Conservation (phyloP, 2,113 vertebrate species). For the Corvus cornix region DNA sequence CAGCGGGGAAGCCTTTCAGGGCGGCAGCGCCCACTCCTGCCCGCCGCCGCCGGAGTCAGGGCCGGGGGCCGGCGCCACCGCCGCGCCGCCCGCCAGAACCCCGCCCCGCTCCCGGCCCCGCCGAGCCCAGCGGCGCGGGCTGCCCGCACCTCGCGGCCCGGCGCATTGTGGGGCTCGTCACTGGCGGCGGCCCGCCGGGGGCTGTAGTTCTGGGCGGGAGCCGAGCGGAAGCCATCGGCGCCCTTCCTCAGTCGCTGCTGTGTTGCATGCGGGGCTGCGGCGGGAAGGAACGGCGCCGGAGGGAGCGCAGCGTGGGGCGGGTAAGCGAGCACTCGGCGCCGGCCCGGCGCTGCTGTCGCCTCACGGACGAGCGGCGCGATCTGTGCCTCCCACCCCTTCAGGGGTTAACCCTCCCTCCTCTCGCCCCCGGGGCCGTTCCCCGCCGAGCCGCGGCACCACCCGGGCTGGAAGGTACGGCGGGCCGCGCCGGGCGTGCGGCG, state of each 20-base stretch:
- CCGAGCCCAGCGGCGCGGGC: neutral
- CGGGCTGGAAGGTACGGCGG: neutral
- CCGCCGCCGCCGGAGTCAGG: neutral
- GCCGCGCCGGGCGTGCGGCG: neutral
- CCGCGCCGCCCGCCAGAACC: neutral
- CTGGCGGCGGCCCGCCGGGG: neutral
- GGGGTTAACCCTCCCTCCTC: neutral
- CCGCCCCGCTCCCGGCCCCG: neutral
- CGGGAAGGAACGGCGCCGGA: neutral
- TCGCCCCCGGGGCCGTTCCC: neutral
- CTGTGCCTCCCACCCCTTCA: neutral
- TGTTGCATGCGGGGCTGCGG: neutral
- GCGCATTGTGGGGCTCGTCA: neutral
- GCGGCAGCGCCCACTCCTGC: neutral
- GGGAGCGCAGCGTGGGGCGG: neutral
- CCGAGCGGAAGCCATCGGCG: neutral
- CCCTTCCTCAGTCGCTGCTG: neutral
- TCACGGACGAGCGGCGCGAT: neutral
- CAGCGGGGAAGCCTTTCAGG: neutral
- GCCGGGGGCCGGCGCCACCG: neutral
- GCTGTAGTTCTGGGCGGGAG: conserved; percentile 3
- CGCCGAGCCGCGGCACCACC: neutral
- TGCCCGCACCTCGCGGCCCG: neutral
- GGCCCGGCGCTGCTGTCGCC: neutral
- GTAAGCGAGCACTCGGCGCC: neutral